A percentile compares a stretch with the other conserved stretches of the same genome.
phyloP scores from a whole-genome alignment of 2,888 invertebrate genomes.

The Danaus chrysippus region DNA sequence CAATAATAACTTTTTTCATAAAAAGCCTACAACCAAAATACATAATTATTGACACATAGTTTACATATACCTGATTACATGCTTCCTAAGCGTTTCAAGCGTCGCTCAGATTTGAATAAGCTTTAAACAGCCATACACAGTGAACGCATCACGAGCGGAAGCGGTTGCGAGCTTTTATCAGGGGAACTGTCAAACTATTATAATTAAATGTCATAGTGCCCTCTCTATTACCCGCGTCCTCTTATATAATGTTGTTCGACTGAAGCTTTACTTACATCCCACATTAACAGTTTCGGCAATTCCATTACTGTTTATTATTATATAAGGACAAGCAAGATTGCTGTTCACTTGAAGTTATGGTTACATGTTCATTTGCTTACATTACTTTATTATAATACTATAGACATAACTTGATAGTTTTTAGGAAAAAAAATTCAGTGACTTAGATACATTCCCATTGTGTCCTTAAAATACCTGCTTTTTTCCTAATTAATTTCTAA shows the following conservation, averaged over 20 bases:
- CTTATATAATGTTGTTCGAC: background rate
- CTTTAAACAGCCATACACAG: conserved; percentile 32
- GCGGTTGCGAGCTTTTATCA: background rate
- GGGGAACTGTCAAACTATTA: background rate
- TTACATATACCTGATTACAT: conserved; percentile 6
- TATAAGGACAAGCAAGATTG: background rate
- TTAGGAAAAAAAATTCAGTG: background rate
- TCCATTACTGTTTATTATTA: conserved; percentile 11
- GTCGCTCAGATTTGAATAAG: conserved; percentile 48
- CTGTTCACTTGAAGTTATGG: background rate
- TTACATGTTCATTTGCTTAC: background rate
- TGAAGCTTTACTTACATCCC: conserved; percentile 10
- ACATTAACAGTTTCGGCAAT: conserved; percentile 22
- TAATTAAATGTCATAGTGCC: conserved; percentile 3
- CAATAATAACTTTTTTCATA: background rate
- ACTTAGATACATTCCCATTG: background rate
- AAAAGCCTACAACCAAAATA: background rate
- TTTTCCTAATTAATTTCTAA: too few species aligned
- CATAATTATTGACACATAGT: background rate
- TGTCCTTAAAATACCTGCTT: too few species aligned
- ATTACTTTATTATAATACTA: background rate
- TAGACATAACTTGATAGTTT: too few species aligned
- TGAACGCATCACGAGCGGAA: conserved; percentile 19
- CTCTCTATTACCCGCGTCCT: background rate
- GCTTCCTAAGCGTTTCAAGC: conserved; percentile 23